These are phyloP conservation scores for Cantharis lateralis DNA, from an alignment of 2,888 invertebrate species.

Conservation along the genomic window DNA sequence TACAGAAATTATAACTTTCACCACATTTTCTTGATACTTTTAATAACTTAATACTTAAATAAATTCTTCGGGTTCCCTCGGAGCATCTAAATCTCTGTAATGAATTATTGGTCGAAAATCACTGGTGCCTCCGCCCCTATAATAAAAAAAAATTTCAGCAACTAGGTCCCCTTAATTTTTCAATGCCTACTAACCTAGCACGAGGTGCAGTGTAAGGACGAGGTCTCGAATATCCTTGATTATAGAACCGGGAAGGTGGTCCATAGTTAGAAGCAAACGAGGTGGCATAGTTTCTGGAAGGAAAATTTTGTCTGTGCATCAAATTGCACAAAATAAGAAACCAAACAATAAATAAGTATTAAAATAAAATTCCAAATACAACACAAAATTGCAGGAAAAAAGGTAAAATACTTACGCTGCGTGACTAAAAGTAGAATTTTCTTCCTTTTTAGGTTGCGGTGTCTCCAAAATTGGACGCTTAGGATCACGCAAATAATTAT, in stretches of 20 bases:
- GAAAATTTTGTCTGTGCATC: constrained; percentile 16
- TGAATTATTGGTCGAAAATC: constrained; percentile 89
- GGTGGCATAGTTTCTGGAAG: constrained; percentile 50
- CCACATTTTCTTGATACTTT: background rate
- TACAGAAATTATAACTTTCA: background rate
- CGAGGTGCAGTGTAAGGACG: constrained; percentile 41
- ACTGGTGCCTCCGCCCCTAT: constrained; percentile 72
- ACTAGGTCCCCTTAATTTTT: background rate
- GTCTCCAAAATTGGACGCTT: constrained; percentile 94
- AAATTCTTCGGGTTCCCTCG: constrained; percentile 88
- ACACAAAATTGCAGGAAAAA: background rate
- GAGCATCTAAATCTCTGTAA: constrained; percentile 92
- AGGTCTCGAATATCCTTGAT: constrained; percentile 51
- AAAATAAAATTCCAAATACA: background rate
- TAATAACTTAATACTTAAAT: constrained; percentile 57
- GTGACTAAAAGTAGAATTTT: constrained; percentile 54
- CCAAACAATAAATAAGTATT: background rate
- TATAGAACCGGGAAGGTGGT: constrained; percentile 59
- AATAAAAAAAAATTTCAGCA: background rate
- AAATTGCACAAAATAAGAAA: constrained; percentile 8
- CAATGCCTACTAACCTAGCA: constrained; percentile 39
- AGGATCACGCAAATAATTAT: constrained; percentile 92
- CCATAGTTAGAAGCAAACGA: constrained; percentile 51
- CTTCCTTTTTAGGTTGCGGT: constrained; percentile 63
- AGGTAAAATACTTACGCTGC: constrained; percentile 39